phyloP scores from a whole-genome alignment of 1,140 invertebrate genomes.

The Megalonaias nervosa region DNA sequence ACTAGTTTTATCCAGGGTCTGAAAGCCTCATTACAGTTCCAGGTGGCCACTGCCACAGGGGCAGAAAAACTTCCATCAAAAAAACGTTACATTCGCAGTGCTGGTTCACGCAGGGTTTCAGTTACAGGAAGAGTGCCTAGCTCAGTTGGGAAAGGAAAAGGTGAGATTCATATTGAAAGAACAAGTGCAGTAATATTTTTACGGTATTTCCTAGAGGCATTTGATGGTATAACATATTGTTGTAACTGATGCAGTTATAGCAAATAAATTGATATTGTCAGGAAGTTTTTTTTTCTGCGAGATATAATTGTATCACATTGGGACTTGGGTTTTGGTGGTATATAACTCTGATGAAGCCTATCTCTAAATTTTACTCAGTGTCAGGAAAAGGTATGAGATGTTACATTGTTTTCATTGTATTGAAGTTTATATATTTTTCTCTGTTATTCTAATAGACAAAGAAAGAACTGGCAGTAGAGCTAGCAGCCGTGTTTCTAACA shows the following conservation, averaged over 20 bases:
- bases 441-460: background rate
- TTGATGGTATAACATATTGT: no score
- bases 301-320: no score
- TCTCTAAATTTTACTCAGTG: no score
- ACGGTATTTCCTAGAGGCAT: no score
- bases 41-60: conserved; percentile 62
- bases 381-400: no score
- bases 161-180: background rate
- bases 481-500: conserved; percentile 35
- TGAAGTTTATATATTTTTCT: background rate
- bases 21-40: conserved; percentile 57
- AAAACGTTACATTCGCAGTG: conserved; percentile 51
- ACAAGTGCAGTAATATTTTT: no score
- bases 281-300: no score
- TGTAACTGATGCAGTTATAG: no score
- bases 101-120: conserved; percentile 54
- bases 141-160: conserved; percentile 38
- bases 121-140: conserved; percentile 39
- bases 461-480: conserved; percentile 34
- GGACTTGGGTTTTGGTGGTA: no score
- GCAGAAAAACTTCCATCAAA: conserved; percentile 50
- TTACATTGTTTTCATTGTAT: no score
- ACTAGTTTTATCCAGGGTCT: conserved; percentile 55
- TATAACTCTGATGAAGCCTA: no score
- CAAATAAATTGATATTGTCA: no score